Conservation (phyloP, 2,888 invertebrate species). For the Athalia rosae region DNA sequence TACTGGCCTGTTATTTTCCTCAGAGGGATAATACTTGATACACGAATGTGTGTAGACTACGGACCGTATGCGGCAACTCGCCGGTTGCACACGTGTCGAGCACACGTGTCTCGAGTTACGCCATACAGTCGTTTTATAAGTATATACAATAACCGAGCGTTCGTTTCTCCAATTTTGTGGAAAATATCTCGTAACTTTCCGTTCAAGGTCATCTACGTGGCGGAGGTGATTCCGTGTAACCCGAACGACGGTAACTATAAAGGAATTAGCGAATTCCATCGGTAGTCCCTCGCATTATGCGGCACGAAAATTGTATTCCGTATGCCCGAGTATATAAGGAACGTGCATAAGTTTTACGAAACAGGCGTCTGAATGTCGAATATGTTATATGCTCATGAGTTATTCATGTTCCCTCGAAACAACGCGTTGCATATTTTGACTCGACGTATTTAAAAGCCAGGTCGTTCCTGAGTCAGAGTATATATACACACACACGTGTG, state of each 20-base stretch:
- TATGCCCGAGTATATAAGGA: not conserved
- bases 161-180: not conserved
- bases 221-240: not conserved
- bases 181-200: not conserved
- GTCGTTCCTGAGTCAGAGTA: slow-evolving; percentile 25
- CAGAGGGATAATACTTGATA: too few species aligned
- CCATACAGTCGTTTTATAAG: not conserved
- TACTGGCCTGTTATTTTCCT: too few species aligned
- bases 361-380: not conserved
- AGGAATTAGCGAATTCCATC: too few species aligned
- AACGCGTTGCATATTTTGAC: slow-evolving; percentile 32
- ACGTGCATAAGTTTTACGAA: not conserved
- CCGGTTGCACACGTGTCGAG: slow-evolving; percentile 16
- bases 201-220: slow-evolving; percentile 7
- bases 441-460: not conserved
- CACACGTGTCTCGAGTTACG: slow-evolving; percentile 28
- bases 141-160: slow-evolving; percentile 4
- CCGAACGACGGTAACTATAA: too few species aligned
- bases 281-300: not conserved
- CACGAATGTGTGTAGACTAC: not conserved
- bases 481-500: too few species aligned
- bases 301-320: not conserved
- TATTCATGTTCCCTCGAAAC: slow-evolving; percentile 32
- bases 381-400: slow-evolving; percentile 24
- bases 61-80: not conserved